Conservation (phyloP, 53 echinoderm and acorn worm species). For the Temnopleurus reevesii region DNA sequence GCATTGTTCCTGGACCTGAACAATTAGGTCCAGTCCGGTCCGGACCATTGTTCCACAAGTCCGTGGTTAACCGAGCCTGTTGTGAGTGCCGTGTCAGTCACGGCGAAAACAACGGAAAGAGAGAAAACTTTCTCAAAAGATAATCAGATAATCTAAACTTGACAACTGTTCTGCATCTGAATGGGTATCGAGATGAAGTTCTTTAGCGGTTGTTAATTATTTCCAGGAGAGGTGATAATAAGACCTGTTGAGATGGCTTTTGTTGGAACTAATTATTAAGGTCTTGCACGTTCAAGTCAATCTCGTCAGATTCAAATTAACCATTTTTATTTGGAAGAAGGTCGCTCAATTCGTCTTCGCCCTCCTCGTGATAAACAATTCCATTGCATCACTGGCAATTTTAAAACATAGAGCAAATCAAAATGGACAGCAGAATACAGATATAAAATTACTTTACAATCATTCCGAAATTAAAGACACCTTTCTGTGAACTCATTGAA, state of each 20-base stretch:
- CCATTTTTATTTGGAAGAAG: too few relatives aligned
- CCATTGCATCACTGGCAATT: too few relatives aligned
- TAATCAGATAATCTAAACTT: conserved; percentile 23
- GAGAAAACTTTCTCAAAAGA: not conserved
- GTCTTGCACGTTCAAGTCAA: too few relatives aligned
- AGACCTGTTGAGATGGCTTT: not conserved
- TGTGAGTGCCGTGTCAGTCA: not conserved
- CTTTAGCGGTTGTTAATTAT: not conserved
- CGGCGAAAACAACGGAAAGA: not conserved
- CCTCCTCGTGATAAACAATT: too few relatives aligned
- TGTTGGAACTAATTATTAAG: too few relatives aligned
- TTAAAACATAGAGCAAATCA: too few relatives aligned
- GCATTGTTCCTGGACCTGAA: not conserved
- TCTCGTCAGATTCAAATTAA: too few relatives aligned
- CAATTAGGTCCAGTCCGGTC: not conserved
- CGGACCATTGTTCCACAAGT: not conserved
- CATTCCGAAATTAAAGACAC: too few relatives aligned
- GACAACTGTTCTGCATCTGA: conserved; percentile 4
- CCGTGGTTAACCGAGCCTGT: conserved; percentile 6
- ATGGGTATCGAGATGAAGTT: not conserved
- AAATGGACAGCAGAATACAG: too few relatives aligned
- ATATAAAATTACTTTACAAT: too few relatives aligned
- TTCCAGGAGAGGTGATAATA: not conserved
- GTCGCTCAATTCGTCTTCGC: too few relatives aligned
- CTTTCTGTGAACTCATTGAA: too few relatives aligned